These are phyloP conservation scores for Alosa sapidissima DNA, from an alignment of 2,797 vertebrate species.

Conservation along the genomic window DNA sequence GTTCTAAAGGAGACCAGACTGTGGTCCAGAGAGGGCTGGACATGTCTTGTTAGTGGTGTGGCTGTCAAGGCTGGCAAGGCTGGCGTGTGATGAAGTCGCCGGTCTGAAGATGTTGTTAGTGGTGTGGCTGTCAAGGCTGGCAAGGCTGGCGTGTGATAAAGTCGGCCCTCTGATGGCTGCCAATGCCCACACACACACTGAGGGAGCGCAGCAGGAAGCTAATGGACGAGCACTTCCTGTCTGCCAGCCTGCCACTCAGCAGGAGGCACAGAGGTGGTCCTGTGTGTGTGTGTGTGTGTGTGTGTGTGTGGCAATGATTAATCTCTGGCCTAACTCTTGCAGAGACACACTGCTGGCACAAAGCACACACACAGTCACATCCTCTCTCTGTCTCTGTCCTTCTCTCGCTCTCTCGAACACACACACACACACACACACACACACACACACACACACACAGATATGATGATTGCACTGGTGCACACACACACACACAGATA, in stretches of 20 bases:
- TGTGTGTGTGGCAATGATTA: neutral
- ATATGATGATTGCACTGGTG: neutral
- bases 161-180: neutral
- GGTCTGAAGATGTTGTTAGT: too few species aligned
- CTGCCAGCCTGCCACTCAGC: constrained; percentile 48
- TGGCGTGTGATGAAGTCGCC: too few species aligned
- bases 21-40: too few species aligned
- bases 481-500: neutral
- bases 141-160: too few species aligned
- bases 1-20: too few species aligned
- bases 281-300: constrained; percentile 33
- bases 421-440: too few species aligned
- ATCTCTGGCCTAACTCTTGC: neutral
- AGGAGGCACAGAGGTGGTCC: constrained; percentile 37
- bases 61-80: too few species aligned
- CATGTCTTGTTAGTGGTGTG: too few species aligned
- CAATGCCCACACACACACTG: neutral
- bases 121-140: too few species aligned
- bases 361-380: too few species aligned
- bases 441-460: neutral
- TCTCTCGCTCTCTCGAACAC: too few species aligned
- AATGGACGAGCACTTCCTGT: neutral
- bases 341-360: neutral
- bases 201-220: neutral
- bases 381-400: too few species aligned